Conservation (phyloP, 2,888 invertebrate species). For the Erannis defoliaria region DNA sequence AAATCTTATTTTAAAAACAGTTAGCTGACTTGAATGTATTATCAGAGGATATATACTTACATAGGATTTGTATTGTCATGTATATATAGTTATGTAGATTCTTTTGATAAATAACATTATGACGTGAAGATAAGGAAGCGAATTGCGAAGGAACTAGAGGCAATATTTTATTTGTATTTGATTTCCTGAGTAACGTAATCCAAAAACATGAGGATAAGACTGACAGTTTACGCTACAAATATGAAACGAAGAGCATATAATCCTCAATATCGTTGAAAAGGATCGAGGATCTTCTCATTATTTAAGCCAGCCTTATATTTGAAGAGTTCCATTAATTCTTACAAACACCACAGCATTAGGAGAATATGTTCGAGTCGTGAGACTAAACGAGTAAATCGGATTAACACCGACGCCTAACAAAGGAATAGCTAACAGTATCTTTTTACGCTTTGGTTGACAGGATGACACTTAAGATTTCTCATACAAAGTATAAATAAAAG, state of each 20-base stretch:
- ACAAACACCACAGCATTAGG: slow-evolving; percentile 31
- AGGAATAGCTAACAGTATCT: slow-evolving; percentile 46
- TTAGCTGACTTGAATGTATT: slow-evolving; percentile 27
- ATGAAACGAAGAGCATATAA: background rate
- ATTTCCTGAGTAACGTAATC: slow-evolving; percentile 11
- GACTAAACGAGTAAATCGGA: slow-evolving; percentile 69
- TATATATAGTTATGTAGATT: background rate
- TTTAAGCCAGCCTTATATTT: background rate
- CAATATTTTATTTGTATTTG: slow-evolving; percentile 10
- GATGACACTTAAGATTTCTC: slow-evolving; percentile 46
- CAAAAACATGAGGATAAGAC: background rate
- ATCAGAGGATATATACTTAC: background rate
- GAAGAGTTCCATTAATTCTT: slow-evolving; percentile 21
- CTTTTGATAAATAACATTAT: background rate
- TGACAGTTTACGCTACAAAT: slow-evolving; percentile 1
- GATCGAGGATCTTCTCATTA: slow-evolving; percentile 7
- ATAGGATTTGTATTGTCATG: slow-evolving; percentile 6
- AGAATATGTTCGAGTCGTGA: slow-evolving; percentile 53
- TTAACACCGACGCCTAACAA: slow-evolving; percentile 67
- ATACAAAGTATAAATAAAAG: slow-evolving; percentile 42
- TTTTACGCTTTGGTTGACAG: slow-evolving; percentile 42
- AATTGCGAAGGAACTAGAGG: slow-evolving; percentile 3
- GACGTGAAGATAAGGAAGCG: background rate
- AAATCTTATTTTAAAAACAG: slow-evolving; percentile 39
- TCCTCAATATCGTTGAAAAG: background rate